Percentiles rank a stretch among this genome's conserved stretches.
These are phyloP conservation scores for Drymonia ruficornis DNA, from an alignment of 2,888 invertebrate species.

Conservation along the genomic window DNA sequence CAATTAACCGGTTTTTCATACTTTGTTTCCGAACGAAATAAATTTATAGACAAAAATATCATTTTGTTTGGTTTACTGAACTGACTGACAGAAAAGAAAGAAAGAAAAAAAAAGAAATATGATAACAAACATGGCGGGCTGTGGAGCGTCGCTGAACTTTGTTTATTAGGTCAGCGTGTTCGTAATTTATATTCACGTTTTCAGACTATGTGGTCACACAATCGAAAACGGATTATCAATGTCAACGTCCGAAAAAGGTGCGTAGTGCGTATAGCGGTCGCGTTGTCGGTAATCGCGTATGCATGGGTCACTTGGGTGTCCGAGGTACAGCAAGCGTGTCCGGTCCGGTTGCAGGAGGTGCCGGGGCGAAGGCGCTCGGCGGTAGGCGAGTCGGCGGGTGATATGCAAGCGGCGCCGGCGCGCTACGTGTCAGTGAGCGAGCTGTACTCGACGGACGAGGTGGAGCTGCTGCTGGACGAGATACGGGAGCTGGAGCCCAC, in stretches of 20 bases:
- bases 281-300: constrained; percentile 5
- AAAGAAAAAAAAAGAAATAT: constrained; percentile 31
- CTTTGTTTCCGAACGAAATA: too few species aligned
- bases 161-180: constrained; percentile 58
- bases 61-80: neutral
- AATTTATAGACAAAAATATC: neutral
- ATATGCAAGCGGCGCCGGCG: constrained; percentile 82
- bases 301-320: neutral
- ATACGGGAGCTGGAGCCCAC: constrained; percentile 82
- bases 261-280: constrained; percentile 12
- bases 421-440: constrained; percentile 84
- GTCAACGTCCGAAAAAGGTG: constrained; percentile 63
- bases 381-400: constrained; percentile 68
- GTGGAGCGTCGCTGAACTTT: constrained; percentile 61
- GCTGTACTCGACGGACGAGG: constrained; percentile 83
- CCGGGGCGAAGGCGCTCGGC: constrained; percentile 67
- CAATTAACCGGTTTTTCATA: neutral
- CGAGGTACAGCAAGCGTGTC: neutral
- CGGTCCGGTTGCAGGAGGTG: constrained; percentile 55
- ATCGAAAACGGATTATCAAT: constrained; percentile 54
- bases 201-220: constrained; percentile 62
- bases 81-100: neutral
- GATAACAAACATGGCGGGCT: constrained; percentile 80
- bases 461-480: constrained; percentile 83
- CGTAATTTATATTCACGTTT: constrained; percentile 33